Evolutionary conservation across 2,888 invertebrate species (phyloP).

Genomic region (Drosophila mercatorum): DNA sequence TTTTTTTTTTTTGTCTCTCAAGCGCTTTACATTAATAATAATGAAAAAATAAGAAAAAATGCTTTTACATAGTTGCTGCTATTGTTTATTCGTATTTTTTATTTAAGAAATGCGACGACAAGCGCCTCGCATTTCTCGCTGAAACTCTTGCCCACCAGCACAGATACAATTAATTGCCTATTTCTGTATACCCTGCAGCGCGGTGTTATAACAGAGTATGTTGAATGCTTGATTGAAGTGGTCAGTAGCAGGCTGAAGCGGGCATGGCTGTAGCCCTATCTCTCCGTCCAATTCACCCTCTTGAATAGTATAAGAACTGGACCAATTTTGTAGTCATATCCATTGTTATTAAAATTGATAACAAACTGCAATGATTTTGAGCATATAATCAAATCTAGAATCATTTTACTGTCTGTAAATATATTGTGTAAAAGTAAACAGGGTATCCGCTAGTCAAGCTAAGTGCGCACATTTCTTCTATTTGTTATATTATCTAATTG

Average conservation of each 20-base stretch:
- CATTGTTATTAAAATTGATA: too few species aligned
- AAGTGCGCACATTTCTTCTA: conserved; percentile 27
- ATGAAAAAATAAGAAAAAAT: conserved; percentile 25
- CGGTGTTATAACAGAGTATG: neutral
- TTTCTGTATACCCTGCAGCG: neutral
- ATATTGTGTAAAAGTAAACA: neutral
- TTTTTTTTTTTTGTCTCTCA: conserved; percentile 6
- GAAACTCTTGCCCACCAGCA: conserved; percentile 57
- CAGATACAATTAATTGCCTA: conserved; percentile 47
- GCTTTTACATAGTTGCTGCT: conserved; percentile 41
- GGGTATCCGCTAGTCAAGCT: neutral
- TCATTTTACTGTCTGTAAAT: neutral
- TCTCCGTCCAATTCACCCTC: neutral
- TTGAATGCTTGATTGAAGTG: neutral
- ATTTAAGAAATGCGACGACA: conserved; percentile 66
- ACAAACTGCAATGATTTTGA: too few species aligned
- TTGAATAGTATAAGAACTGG: too few species aligned
- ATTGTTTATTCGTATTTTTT: conserved; percentile 59
- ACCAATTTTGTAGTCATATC: too few species aligned
- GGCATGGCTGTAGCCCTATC: neutral
- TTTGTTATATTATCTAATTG: conserved; percentile 57
- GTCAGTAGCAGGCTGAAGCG: neutral
- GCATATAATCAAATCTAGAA: neutral
- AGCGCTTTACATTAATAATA: conserved; percentile 50
- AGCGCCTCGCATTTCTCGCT: conserved; percentile 41